Evolutionary conservation across 2,797 vertebrate genomes (phyloP).

Genomic region (Fratercula arctica): DNA sequence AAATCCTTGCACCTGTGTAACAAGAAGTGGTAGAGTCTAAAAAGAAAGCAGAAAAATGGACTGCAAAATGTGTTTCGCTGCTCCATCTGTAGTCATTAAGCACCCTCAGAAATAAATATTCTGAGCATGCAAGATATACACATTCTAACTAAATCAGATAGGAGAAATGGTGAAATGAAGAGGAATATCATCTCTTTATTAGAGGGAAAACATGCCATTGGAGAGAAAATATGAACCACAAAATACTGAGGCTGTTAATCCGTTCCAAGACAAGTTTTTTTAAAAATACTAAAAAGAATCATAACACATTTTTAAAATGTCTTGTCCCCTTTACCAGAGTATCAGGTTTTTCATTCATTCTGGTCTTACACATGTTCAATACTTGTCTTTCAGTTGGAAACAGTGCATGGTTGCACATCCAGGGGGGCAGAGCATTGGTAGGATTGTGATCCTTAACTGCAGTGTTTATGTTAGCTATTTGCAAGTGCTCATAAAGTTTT

Average conservation of each 20-base stretch:
- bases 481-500: not conserved
- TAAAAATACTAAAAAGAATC: not conserved
- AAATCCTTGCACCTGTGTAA: not conserved
- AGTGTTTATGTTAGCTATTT: not conserved
- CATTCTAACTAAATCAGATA: not conserved
- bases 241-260: not conserved
- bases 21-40: not conserved
- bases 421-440: not conserved
- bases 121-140: not conserved
- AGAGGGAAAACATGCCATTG: not conserved
- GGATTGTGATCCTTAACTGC: not conserved
- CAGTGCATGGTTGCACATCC: not conserved
- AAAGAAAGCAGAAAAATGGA: not conserved
- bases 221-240: not conserved
- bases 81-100: not conserved
- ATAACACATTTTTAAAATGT: not conserved
- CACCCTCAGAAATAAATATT: not conserved
- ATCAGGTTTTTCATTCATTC: not conserved
- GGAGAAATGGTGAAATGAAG: not conserved
- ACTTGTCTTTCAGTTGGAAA: not conserved
- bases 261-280: not conserved
- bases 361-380: not conserved
- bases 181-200: not conserved
- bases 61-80: not conserved
- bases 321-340: not conserved